These are phyloP conservation scores for Forbesichthys papilliferus DNA, from an alignment of 2,113 vertebrate genomes.

Conservation along the genomic window DNA sequence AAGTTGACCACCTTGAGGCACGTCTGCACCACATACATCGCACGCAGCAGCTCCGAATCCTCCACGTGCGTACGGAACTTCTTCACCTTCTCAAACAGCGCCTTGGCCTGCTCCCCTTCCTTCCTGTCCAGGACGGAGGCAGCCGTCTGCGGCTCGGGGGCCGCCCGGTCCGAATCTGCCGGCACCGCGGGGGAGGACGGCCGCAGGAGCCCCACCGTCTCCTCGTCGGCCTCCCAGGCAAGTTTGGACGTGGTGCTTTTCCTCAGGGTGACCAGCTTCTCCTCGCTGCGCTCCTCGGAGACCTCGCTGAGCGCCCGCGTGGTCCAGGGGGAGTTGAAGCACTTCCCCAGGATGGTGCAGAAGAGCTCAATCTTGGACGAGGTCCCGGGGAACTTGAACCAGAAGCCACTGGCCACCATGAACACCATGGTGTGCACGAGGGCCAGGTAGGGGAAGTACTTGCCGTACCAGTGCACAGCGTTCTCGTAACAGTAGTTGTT, in stretches of 20 bases:
- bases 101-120: conserved; percentile 89
- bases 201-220: conserved; percentile 55
- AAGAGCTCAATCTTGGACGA: conserved; percentile 92
- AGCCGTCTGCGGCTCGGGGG: conserved; percentile 66
- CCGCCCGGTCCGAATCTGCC: conserved; percentile 75
- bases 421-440: conserved; percentile 89
- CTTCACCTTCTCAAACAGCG: conserved; percentile 90
- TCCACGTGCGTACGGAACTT: conserved; percentile 88
- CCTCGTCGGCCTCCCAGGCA: conserved; percentile 53
- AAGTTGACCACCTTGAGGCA: conserved; percentile 86
- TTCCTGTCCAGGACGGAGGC: conserved; percentile 84
- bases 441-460: conserved; percentile 90
- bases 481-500: conserved; percentile 90
- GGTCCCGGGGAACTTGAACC: conserved; percentile 91
- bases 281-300: conserved; percentile 76
- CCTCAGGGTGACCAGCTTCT: conserved; percentile 62
- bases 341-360: conserved; percentile 86
- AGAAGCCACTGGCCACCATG: conserved; percentile 89
- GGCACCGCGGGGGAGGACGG: conserved; percentile 49
- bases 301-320: conserved; percentile 87
- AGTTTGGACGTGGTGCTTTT: conserved; percentile 57
- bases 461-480: conserved; percentile 88
- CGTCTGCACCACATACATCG: conserved; percentile 87
- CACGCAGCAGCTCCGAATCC: conserved; percentile 83
- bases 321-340: conserved; percentile 90